Conservation (phyloP, 2,797 vertebrate species). For the Odontamblyopus rebecca region DNA sequence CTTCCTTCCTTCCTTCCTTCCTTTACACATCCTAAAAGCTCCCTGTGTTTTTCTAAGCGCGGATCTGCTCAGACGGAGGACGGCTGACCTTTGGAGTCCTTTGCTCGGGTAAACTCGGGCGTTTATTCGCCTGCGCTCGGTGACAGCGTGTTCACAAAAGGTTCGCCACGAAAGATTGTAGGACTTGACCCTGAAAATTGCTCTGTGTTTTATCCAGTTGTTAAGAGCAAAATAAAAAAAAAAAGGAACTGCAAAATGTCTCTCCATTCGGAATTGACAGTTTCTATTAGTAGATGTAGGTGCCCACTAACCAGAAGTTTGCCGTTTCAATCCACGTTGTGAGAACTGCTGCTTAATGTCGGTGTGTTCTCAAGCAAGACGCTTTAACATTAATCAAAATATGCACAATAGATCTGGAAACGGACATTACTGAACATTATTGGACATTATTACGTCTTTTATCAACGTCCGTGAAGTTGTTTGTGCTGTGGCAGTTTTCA, state of each 20-base stretch:
- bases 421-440: too few relatives aligned
- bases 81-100: constrained; percentile 1
- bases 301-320: too few relatives aligned
- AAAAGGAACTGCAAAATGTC: background rate
- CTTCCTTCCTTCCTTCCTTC: too few relatives aligned
- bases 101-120: background rate
- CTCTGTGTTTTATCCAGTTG: background rate
- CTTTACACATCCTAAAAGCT: background rate
- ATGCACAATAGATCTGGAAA: too few relatives aligned
- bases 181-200: constrained; percentile 3
- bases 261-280: background rate
- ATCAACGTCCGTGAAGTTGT: too few relatives aligned
- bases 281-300: too few relatives aligned
- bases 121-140: background rate
- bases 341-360: too few relatives aligned
- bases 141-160: background rate
- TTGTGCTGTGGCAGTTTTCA: too few relatives aligned
- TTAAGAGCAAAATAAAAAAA: background rate
- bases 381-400: too few relatives aligned
- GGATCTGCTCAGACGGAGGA: background rate
- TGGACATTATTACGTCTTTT: too few relatives aligned
- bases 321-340: too few relatives aligned
- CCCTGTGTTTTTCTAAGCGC: background rate
- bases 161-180: background rate
- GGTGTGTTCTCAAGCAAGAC: too few relatives aligned